Evolutionary conservation across 1,140 invertebrate species (phyloP), one percentile per base, ranked within the genome.

Genomic region (Neodiprion pinetum): DNA sequence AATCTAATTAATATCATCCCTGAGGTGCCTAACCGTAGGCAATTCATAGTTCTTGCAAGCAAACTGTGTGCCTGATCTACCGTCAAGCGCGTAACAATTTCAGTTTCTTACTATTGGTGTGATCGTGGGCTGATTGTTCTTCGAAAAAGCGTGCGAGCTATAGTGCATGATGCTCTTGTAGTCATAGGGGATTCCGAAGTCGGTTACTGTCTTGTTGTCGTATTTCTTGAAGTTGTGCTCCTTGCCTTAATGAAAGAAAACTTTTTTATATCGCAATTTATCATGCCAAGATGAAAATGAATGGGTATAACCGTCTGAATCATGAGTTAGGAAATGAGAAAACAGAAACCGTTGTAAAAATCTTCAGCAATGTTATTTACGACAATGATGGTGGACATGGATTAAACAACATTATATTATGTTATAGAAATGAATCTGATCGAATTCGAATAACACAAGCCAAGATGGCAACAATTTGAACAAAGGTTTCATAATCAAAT

Each of bases 141-240:
- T 91, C 0, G 92, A 92, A 80, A 95, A 95, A 1, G 92, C 93
- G 48, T 84, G 88, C 49, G 90, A 88, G 49, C 91, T 91, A 79
- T 95, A 95, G 79, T 95, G 94, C 93, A 95, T 94, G 1, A 95
- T 89, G 77, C 93, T 94, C 0, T 84, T 84, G 77, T 94, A 95
- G 84, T 95, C 94, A 78, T 95, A 95, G 4, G 80, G 77, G 28
- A 91, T 85, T 4, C 90, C 89, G 74, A 91, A 93, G 79, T 93
- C 92, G 0, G 91, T 92, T 11, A 93, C 90, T 7, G 90, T 91
- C 7, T 90, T 87, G 23, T 88, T 88, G 8, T 90, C 90, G 77
- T 94, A 94, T 80, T 94, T 94, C 49, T 91, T 90, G 80, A 95
- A 95, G 80, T 95, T 94, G 78, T 92, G 89, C 78, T 92, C 91